Conservation (phyloP, 2,797 vertebrate genomes). For the Pachyuromys duprasi region DNA sequence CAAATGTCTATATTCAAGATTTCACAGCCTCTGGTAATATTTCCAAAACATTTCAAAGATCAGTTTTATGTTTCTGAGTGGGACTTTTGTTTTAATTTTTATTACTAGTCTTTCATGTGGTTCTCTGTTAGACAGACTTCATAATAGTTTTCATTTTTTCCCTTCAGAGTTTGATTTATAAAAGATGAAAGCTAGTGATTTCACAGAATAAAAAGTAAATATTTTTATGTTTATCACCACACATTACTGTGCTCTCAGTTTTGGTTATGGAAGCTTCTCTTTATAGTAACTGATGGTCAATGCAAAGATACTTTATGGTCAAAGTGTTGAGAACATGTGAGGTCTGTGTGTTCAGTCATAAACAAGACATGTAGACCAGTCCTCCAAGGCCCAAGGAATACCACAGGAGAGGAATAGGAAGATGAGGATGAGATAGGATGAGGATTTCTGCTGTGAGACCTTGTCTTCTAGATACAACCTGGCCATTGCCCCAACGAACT, state of each 20-base stretch:
- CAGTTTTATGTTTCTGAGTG: background rate
- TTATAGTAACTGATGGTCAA: background rate
- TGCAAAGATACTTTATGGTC: background rate
- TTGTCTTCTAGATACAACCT: background rate
- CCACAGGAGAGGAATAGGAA: background rate
- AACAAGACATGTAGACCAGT: background rate
- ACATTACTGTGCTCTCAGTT: background rate
- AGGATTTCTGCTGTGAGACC: background rate
- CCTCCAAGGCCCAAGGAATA: no score
- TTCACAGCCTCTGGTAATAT: background rate
- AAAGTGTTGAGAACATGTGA: background rate
- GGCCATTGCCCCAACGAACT: background rate
- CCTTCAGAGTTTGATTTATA: background rate
- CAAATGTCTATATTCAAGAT: background rate
- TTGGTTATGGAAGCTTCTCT: background rate
- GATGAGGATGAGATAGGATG: background rate
- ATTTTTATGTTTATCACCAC: background rate
- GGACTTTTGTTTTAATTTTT: background rate
- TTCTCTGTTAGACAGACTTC: background rate
- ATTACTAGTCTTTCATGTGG: background rate
- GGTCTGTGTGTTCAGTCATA: background rate
- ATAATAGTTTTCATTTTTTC: background rate
- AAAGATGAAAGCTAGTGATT: background rate
- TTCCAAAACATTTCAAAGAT: constrained; percentile 13
- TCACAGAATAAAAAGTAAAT: background rate